Conservation (phyloP, 30 jellyfish, hydroid and myxozoan genomes). For the Hydractinia symbiolongicarpus region DNA sequence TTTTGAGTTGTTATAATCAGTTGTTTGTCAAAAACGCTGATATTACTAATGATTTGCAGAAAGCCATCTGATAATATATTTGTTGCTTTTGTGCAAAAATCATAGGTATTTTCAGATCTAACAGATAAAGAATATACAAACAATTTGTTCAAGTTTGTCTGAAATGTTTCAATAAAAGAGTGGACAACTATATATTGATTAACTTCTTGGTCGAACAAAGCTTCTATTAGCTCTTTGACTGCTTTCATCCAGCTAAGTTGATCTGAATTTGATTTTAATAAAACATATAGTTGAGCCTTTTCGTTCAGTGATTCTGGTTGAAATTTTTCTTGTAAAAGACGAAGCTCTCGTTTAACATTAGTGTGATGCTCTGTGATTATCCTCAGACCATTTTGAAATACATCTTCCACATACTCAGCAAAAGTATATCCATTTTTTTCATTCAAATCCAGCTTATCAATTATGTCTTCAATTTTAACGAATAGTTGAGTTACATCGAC, state of each 20-base stretch:
- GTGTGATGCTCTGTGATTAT: too few relatives aligned
- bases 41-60: background rate
- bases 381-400: too few relatives aligned
- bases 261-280: background rate
- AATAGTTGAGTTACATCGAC: too few relatives aligned
- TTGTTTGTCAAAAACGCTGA: background rate
- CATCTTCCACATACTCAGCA: too few relatives aligned
- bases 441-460: too few relatives aligned
- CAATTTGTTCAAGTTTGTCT: background rate
- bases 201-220: background rate
- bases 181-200: background rate
- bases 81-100: background rate
- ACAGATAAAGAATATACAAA: background rate
- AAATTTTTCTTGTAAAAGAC: background rate
- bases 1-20: background rate
- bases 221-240: background rate
- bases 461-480: too few relatives aligned
- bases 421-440: too few relatives aligned
- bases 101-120: background rate
- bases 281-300: background rate
- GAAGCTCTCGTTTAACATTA: too few relatives aligned
- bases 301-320: conserved; percentile 2
- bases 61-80: background rate
- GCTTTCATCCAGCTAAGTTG: background rate
- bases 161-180: background rate